phyloP scores from a whole-genome alignment of 2,888 invertebrate genomes.

The Trissolcus japonicus region DNA sequence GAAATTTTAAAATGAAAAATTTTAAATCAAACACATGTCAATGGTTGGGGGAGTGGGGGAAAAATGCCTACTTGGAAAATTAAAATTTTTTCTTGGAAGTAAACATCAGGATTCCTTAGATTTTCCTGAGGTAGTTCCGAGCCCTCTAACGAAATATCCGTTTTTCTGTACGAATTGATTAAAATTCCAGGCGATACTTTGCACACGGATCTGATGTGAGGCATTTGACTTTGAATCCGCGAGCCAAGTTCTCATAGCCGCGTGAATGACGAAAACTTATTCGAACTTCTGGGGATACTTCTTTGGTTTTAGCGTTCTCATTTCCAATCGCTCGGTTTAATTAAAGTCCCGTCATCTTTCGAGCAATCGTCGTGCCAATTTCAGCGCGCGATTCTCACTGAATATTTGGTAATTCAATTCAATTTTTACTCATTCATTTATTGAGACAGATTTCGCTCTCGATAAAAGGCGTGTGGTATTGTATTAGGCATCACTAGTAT shows the following conservation, averaged over 20 bases:
- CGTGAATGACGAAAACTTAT: neutral
- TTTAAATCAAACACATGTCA: no score
- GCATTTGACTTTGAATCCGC: no score
- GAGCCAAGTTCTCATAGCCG: no score
- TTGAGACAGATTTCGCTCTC: conserved; percentile 48
- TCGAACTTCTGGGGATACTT: conserved; percentile 7
- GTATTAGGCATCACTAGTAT: conserved; percentile 74
- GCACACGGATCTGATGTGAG: neutral
- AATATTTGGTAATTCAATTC: conserved; percentile 1
- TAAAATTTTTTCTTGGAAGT: no score
- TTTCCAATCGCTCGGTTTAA: conserved; percentile 10
- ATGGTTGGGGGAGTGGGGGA: no score
- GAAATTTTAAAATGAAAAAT: no score
- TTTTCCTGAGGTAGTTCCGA: no score
- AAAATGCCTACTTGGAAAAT: no score
- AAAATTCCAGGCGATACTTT: no score
- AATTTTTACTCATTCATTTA: neutral
- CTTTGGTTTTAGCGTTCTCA: neutral
- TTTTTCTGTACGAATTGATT: no score
- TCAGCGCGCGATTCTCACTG: conserved; percentile 2
- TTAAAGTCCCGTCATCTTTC: conserved; percentile 52
- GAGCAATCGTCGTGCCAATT: conserved; percentile 69
- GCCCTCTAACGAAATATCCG: no score
- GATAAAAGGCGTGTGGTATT: conserved; percentile 61
- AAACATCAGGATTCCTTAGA: no score